A percentile compares a stretch with the other conserved stretches of the same genome.
Evolutionary conservation across 2,888 invertebrate species (phyloP).

Genomic region (Diarsia mendica): DNA sequence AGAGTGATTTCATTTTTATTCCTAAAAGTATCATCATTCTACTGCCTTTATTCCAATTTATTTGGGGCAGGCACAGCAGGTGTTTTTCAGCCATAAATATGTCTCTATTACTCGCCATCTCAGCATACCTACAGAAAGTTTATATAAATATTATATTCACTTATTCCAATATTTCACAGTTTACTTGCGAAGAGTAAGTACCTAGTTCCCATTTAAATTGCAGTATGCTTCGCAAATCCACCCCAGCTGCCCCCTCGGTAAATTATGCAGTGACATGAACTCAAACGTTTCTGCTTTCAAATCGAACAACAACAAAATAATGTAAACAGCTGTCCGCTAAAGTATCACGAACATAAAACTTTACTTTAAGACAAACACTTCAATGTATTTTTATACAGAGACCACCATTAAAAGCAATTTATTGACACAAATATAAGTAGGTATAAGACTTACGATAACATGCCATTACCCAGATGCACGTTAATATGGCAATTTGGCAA

Average conservation of each 20-base stretch:
- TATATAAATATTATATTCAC: too few relatives aligned
- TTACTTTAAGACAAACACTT: constrained; percentile 17
- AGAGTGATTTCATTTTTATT: too few relatives aligned
- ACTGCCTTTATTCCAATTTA: too few relatives aligned
- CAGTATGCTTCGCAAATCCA: neutral
- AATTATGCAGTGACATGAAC: constrained; percentile 33
- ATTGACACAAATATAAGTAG: constrained; percentile 18
- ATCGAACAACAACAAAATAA: constrained; percentile 15
- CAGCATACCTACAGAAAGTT: too few relatives aligned
- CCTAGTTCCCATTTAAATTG: neutral
- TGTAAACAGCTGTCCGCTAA: constrained; percentile 6
- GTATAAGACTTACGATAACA: neutral
- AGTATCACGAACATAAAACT: constrained; percentile 30
- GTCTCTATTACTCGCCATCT: too few relatives aligned
- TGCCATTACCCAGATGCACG: constrained; percentile 32
- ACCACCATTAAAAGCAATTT: constrained; percentile 32
- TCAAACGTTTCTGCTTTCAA: neutral
- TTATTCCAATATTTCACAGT: too few relatives aligned
- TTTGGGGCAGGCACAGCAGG: too few relatives aligned
- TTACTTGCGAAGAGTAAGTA: neutral
- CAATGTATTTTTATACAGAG: constrained; percentile 24
- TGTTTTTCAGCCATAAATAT: too few relatives aligned
- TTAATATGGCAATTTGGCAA: constrained; percentile 45
- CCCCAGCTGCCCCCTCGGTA: neutral
- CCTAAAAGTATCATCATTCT: too few relatives aligned